Base-by-base conservation (phyloP, 2,888 invertebrate species). In the Pantelozetes paolii region DNA sequence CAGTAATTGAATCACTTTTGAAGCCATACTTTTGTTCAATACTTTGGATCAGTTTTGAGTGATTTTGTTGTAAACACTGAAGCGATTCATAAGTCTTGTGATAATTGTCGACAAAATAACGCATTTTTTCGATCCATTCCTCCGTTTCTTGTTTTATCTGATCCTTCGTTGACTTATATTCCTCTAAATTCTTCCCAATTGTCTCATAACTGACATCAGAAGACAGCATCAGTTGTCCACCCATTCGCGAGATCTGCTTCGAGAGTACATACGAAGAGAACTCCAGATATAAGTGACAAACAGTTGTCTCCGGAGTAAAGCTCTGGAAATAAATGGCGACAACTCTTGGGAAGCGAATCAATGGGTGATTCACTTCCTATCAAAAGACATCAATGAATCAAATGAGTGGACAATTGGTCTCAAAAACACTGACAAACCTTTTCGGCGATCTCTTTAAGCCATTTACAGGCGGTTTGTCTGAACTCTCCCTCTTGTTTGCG, bases 271-370 rank as follows among this genome's bases (percentile, higher is more conserved):
- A 67, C 11, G 40, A 42, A 3, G 67, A 40, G 26, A 67, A 67
- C 3, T 67, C 42, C 6, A 67, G 67, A 67, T 67, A 67, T 40
- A 67, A 42, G 42, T 67, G 67, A 42, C 67, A 67, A 26, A 67
- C 2, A 62, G 11, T 20, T 20, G 42, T 1, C 26, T 67, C 67
- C 0, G 40, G 40, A 26, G 67, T 42, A n/a, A 67, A 42, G 67
- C 42, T 20, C 42, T 67, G 67, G 26, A 67, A 67, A 67, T 67
- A 42, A 11, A 67, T 26, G 67, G 67, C 23, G 20, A 67, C 67
- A 2, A 67, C 67, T 23, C 42, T 13, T 5, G 67, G 67, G 32
- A 67, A 42, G 15, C 42, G 67, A 40, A 11, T 15, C n/a, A n/a
- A n/a, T n/a, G n/a, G n/a, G n/a, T n/a, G n/a, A n/a, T n/a, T n/a